phyloP scores from a whole-genome alignment of 1,140 invertebrate species.

The Adoxophyes honmai region DNA sequence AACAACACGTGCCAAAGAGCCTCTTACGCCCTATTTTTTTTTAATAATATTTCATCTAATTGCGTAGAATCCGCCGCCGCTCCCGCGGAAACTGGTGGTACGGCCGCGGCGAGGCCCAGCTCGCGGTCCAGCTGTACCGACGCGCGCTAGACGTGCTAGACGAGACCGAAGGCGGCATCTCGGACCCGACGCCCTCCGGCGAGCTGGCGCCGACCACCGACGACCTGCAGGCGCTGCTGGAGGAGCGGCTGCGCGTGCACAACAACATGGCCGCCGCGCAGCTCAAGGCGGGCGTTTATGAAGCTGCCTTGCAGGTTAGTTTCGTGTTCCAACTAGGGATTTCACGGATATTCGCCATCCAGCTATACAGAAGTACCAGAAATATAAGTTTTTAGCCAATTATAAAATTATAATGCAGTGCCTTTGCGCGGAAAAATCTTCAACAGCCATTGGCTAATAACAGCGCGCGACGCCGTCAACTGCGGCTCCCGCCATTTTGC shows the following conservation, averaged over 20 bases:
- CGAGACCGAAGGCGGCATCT: constrained; percentile 80
- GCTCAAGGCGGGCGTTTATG: constrained; percentile 89
- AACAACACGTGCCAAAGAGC: too few relatives aligned
- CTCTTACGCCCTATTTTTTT: too few relatives aligned
- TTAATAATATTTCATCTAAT: too few relatives aligned
- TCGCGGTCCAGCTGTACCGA: constrained; percentile 91
- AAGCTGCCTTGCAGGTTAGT: constrained; percentile 82
- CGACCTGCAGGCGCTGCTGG: constrained; percentile 77
- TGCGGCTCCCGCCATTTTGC: too few relatives aligned
- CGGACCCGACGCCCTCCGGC: constrained; percentile 50
- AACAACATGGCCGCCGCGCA: constrained; percentile 95
- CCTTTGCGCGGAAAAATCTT: too few relatives aligned
- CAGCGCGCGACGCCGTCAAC: too few relatives aligned
- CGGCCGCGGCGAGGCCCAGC: constrained; percentile 84
- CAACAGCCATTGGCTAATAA: too few relatives aligned
- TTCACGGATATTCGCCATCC: too few relatives aligned
- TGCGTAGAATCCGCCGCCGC: constrained; percentile 88
- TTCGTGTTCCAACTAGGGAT: too few relatives aligned
- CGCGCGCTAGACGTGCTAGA: constrained; percentile 90
- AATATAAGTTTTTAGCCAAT: too few relatives aligned
- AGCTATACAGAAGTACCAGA: too few relatives aligned
- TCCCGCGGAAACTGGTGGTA: constrained; percentile 94
- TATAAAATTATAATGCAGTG: too few relatives aligned
- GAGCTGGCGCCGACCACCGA: constrained; percentile 41
- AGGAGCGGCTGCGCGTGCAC: constrained; percentile 88